Base-by-base conservation (phyloP, 2,113 vertebrate genomes). In the Gallinago undulata region DNA sequence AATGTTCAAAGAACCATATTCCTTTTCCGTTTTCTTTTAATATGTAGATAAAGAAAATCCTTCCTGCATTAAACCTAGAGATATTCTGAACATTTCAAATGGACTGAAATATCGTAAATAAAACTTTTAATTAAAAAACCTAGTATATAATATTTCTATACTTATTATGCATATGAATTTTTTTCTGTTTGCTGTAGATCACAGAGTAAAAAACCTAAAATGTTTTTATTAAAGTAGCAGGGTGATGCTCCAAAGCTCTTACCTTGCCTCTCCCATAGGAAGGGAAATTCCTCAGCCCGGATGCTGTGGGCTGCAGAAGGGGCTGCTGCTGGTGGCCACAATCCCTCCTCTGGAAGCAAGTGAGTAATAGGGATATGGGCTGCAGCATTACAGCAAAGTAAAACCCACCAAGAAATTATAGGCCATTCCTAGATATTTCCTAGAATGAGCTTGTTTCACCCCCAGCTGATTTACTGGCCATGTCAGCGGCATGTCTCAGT, bases 101-200 rank as follows among this genome's bases (percentile, higher is more conserved):
- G 12, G 33, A 66, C 41, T 55, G 66, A 80, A 86, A 33, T 22
- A 33, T 2, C 45, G 84, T 96, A 96, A 97, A 97, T 96, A 95
- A 96, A 91, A 79, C 4, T 30, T 94, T 79, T 94, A 96, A 97
- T 97, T 95, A 96, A 93, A 95, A 90, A 50, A 91, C 19, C 69
- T 50, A 47, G 30, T 35, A 19, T 24, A 37, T 59, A 89, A 53
- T 56, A 39, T 66, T 86, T 73, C 53, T 89, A 11, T 50, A 39
- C 18, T 81, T 94, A 50, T 12, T 84, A 43, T 3, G 9, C 6
- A 3, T 10, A 45, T 10, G 28, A 57, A 48, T 67, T 80, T 67
- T 84, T 67, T 84, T 11, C n/a, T 48, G 8, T 35, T 82, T 69
- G 35, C 27, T 55, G 66, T 24, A 80, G 59, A 64, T n/a, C 47